These are phyloP conservation scores for Drosophila biarmipes DNA, from an alignment of 1,140 invertebrate species.

Conservation along the genomic window DNA sequence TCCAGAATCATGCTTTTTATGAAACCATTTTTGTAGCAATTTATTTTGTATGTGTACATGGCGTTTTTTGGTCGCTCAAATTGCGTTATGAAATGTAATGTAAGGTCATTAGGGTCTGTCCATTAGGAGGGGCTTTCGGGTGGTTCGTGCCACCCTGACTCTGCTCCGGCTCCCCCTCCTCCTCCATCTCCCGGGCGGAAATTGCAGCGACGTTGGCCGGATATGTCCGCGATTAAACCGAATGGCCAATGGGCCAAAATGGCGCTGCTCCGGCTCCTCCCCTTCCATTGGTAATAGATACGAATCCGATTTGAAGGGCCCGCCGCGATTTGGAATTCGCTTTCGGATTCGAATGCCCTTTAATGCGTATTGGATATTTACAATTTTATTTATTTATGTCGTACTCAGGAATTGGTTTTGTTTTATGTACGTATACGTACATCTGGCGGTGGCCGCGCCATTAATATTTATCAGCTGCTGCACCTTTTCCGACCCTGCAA, in stretches of 20 bases:
- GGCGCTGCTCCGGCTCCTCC: background rate
- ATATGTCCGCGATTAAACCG: slow-evolving; percentile 71
- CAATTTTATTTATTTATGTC: slow-evolving; percentile 46
- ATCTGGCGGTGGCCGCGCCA: slow-evolving; percentile 22
- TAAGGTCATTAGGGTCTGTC: slow-evolving; percentile 70
- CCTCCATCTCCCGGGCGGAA: slow-evolving; percentile 48
- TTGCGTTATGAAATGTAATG: slow-evolving; percentile 81
- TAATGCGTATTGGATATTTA: slow-evolving; percentile 44
- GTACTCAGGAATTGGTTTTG: slow-evolving; percentile 22
- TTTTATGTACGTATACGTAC: slow-evolving; percentile 7
- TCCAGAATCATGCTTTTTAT: slow-evolving; percentile 68
- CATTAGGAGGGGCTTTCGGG: slow-evolving; percentile 46
- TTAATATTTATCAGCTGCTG: slow-evolving; percentile 60
- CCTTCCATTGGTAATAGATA: slow-evolving; percentile 21
- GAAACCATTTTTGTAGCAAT: slow-evolving; percentile 58
- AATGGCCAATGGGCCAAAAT: slow-evolving; percentile 62
- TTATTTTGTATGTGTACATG: slow-evolving; percentile 25
- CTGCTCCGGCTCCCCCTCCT: slow-evolving; percentile 3
- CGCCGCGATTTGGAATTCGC: slow-evolving; percentile 21
- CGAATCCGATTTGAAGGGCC: slow-evolving; percentile 27
- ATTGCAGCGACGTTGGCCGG: slow-evolving; percentile 66
- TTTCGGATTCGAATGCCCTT: slow-evolving; percentile 21
- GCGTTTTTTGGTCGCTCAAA: slow-evolving; percentile 58
- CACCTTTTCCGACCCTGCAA: slow-evolving; percentile 26
- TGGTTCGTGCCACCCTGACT: background rate